These are phyloP conservation scores for Hydrophis major DNA, from an alignment of 2,797 vertebrate species.

Conservation along the genomic window DNA sequence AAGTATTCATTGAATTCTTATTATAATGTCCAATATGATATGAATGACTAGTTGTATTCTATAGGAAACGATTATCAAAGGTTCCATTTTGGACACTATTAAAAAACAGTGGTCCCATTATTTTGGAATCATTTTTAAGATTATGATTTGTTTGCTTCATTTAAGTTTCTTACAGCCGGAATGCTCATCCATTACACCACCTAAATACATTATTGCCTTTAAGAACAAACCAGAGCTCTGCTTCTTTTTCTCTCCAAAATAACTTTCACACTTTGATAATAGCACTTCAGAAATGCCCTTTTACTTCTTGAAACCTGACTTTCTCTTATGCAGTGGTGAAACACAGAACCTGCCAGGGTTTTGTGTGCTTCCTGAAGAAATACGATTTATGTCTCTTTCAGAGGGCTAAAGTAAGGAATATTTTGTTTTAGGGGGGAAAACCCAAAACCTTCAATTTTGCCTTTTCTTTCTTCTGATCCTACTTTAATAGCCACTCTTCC, in stretches of 20 bases:
- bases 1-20: background rate
- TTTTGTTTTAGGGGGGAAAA: background rate
- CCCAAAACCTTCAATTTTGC: background rate
- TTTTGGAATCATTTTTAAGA: background rate
- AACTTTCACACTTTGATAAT: background rate
- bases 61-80: background rate
- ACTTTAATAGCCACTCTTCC: background rate
- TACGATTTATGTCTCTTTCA: background rate
- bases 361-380: background rate
- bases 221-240: background rate
- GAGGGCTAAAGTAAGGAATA: background rate
- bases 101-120: background rate
- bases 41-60: background rate
- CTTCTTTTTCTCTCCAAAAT: background rate
- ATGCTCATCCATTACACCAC: background rate
- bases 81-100: background rate
- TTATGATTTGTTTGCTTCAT: background rate
- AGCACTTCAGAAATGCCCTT: background rate
- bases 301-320: background rate
- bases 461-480: background rate
- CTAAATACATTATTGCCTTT: background rate
- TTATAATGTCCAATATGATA: background rate
- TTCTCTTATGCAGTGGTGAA: background rate
- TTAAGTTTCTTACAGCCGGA: background rate
- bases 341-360: background rate